Evolutionary conservation across 2,797 vertebrate species (phyloP), one percentile per base, ranked within the genome.

Genomic region (Lepidocolaptes lacrymiger): DNA sequence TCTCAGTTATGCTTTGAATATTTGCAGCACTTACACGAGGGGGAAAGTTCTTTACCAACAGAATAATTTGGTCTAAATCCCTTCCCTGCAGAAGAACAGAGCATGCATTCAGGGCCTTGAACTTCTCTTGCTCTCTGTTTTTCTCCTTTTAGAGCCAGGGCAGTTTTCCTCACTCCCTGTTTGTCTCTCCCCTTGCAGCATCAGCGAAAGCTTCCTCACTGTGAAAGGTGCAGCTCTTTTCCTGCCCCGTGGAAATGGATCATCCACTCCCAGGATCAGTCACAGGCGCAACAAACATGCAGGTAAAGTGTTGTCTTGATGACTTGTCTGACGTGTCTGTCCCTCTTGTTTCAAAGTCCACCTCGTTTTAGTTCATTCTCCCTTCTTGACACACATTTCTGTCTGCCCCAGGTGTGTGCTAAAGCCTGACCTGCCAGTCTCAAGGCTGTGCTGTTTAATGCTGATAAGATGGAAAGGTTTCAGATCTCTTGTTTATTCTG

Each of bases 201-300:
- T 99, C 98, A 99, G 99, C 34, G 99, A 99, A 97, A 99, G 99
- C 97, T 99, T 99, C 97, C 98, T 99, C 91, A 99, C 99, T 6
- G 99, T 99, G 64, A 99, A 99, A 98, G 99, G 99, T 58, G 99
- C 99, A 30, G 99, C 99, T 14, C 98, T 99, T 92, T 99, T 99
- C 97, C 98, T 99, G 36, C 99, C 99, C 8, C 98, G 98, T 56
- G 99, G 99, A 94, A 99, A 99, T 97, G 99, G 99, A 72, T 99
- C 98, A 2, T 98, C 99, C 19, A 95, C 98, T 56, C 98, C 99
- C 90, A 97, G 97, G 89, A 97, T 99, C 98, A 98, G 98, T 97
- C 99, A 99, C 97, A 97, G 98, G 92, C 98, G 98, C 94, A 99
- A 98, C 98, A 99, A 99, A 91, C 99, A 99, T 79, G 99, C 99